phyloP scores from a whole-genome alignment of 2,888 invertebrate genomes.

The Atethmia centrago region DNA sequence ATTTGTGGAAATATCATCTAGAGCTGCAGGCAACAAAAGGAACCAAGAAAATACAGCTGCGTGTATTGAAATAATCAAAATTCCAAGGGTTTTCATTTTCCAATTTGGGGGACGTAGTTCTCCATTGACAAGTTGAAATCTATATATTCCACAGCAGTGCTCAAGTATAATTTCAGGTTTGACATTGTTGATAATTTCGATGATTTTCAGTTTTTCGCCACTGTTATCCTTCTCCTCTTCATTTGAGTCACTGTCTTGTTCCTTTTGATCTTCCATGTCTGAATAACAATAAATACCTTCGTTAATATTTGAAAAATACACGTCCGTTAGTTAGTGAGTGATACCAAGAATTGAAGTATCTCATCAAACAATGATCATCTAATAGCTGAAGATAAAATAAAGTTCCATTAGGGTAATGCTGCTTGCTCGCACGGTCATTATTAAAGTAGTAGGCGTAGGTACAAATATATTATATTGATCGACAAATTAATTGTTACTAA shows the following conservation, averaged over 20 bases:
- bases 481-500: background rate
- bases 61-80: slow-evolving; percentile 21
- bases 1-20: background rate
- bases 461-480: background rate
- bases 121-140: slow-evolving; percentile 26
- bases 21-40: slow-evolving; percentile 47
- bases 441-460: background rate
- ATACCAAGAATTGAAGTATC: background rate
- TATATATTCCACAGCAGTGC: slow-evolving; percentile 26
- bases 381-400: slow-evolving; percentile 5
- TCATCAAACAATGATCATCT: background rate
- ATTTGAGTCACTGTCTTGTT: slow-evolving; percentile 9
- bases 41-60: slow-evolving; percentile 8
- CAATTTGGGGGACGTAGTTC: slow-evolving; percentile 21
- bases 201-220: slow-evolving; percentile 9
- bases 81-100: slow-evolving; percentile 40
- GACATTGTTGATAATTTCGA: slow-evolving; percentile 21
- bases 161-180: slow-evolving; percentile 30
- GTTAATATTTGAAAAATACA: background rate
- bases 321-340: slow-evolving; percentile 2
- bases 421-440: background rate
- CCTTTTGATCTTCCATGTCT: background rate
- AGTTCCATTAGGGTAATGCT: slow-evolving; percentile 24
- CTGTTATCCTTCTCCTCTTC: background rate
- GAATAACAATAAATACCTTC: background rate